phyloP scores from a whole-genome alignment of 1,140 invertebrate genomes.

The Yoshiicerus persimilis region DNA sequence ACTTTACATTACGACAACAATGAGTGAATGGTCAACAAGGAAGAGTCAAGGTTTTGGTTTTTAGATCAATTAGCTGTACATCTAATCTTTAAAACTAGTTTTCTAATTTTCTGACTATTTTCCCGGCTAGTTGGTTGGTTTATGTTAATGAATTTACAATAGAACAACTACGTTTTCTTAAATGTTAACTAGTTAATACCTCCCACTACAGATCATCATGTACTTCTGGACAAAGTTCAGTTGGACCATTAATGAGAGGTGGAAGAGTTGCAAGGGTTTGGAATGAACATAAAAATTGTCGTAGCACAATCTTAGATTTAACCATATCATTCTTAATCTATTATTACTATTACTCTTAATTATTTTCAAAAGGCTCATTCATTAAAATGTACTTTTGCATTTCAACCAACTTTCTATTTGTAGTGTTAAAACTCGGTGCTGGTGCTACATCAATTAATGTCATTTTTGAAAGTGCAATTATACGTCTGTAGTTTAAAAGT shows the following conservation, averaged over 20 bases:
- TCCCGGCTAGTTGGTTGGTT: neutral
- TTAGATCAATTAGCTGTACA: neutral
- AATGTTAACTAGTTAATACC: neutral
- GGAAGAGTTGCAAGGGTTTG: slow-evolving; percentile 21
- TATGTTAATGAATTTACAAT: neutral
- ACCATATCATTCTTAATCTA: neutral
- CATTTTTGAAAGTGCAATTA: neutral
- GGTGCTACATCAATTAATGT: neutral
- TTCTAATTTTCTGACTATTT: neutral
- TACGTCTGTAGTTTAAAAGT: neutral
- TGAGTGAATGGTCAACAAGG: slow-evolving; percentile 21
- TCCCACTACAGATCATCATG: slow-evolving; percentile 8
- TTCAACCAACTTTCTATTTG: neutral
- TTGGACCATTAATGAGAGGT: slow-evolving; percentile 16
- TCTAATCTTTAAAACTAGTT: neutral
- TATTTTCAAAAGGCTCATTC: neutral
- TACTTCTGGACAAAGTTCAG: slow-evolving; percentile 15
- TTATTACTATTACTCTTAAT: neutral
- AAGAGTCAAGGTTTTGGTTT: neutral
- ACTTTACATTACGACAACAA: neutral
- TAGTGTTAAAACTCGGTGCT: neutral
- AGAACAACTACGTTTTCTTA: neutral
- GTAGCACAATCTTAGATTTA: slow-evolving; percentile 12
- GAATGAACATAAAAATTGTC: slow-evolving; percentile 23
- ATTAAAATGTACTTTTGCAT: neutral